Base-by-base conservation (phyloP, 2,113 vertebrate genomes). In the Ursus arctos region DNA sequence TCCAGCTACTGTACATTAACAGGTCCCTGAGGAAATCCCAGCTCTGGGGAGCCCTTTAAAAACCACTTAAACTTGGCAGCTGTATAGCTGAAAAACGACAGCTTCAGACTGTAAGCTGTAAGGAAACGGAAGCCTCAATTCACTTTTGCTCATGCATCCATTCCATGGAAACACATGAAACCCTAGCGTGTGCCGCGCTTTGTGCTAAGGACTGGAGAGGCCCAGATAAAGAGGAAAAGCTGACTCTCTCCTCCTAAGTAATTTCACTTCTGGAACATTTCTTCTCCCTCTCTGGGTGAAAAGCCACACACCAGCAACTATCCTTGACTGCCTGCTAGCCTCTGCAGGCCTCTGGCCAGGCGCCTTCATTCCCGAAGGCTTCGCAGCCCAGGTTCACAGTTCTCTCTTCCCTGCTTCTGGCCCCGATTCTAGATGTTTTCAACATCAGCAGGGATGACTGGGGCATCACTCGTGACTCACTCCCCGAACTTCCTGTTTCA, bases 11-110 rank as follows among this genome's bases (percentile, higher is more conserved):
- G 59, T 69, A 82, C 49, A 51, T 95, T 95, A 88, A 83, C 59
- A 96, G 71, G 49, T 95, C 91, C 74, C 92, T 63, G 94, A 57
- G 43, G 43, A 96, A 95, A 95, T 69, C 72, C 69, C 80, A 43
- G 40, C 82, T 49, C 65, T 83, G 28, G 22, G 63, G 81, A 94
- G 40, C 28, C 77, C 90, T 96, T 90, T 82, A 91, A 67, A 95
- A 96, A 76, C 49, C 61, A 96, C 77, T 94, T 79, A 55, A 79
- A 85, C 33, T 84, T 91, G 92, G 82, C 72, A 95, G 59, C 26
- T 86, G 92, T 47, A 79, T 0, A 80, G 59, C 85, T 96, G 88
- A 91, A 97, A 95, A 88, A 84, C 55, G n/a, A 61, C 10, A 72
- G 85, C 82, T 95, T 88, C 49, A 77, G 65, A 77, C 59, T 88